Percentiles rank a stretch among this genome's conserved stretches.
phyloP scores from a whole-genome alignment of 2,888 invertebrate genomes.

The Quadroppia sp. region DNA sequence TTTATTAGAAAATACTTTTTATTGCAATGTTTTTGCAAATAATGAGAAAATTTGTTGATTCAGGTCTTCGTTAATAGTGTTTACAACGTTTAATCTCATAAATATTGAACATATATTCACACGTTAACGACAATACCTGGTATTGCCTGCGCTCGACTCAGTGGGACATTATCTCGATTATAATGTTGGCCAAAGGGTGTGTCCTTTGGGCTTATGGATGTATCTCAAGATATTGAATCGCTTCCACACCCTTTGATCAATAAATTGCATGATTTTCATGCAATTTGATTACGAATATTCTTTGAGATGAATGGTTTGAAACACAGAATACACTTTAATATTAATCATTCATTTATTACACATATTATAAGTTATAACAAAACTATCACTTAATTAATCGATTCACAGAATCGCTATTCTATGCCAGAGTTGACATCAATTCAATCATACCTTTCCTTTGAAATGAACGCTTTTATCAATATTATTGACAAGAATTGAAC shows the following conservation, averaged over 20 bases:
- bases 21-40: slow-evolving; percentile 26
- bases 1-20: slow-evolving; percentile 6
- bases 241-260: slow-evolving; percentile 31
- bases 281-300: slow-evolving; percentile 17
- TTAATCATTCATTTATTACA: not conserved
- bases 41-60: slow-evolving; percentile 8
- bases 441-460: not conserved
- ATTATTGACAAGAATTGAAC: no score
- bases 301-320: not conserved
- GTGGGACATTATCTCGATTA: slow-evolving; percentile 29
- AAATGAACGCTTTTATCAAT: no score
- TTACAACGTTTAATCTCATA: not conserved
- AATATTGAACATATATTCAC: not conserved
- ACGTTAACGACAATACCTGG: not conserved
- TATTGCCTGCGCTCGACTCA: not conserved
- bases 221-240: slow-evolving; percentile 18
- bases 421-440: not conserved
- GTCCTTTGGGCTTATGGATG: not conserved
- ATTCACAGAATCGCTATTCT: no score
- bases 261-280: slow-evolving; percentile 28
- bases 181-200: slow-evolving; percentile 17
- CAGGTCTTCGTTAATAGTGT: not conserved
- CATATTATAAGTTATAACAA: no score
- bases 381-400: not conserved
- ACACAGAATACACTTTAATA: slow-evolving; percentile 1